A percentile compares a stretch with the other conserved stretches of the same genome.
Conservation (phyloP, 2,797 vertebrate species). For the Petrocephalus sullivani region DNA sequence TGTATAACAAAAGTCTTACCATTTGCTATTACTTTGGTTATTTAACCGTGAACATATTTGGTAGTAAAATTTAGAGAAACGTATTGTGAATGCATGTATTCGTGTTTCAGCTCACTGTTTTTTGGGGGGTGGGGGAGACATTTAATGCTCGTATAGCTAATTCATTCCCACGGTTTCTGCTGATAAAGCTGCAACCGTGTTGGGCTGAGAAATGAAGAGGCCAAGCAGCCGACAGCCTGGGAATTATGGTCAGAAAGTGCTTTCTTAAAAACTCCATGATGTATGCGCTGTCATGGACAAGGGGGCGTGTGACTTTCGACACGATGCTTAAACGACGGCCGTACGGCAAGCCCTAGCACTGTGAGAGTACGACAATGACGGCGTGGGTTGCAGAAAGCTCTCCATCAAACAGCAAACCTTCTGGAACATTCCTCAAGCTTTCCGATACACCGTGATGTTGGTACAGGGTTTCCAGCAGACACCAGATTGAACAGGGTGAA, state of each 20-base stretch:
- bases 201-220: neutral
- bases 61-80: neutral
- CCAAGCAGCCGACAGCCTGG: neutral
- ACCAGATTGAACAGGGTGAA: neutral
- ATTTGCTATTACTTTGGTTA: neutral
- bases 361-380: neutral
- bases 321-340: neutral
- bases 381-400: neutral
- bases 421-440: neutral
- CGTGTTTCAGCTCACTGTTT: slow-evolving; percentile 4
- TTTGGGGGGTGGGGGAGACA: neutral
- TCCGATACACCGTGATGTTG: neutral
- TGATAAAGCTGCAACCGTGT: neutral
- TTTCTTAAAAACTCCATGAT: neutral
- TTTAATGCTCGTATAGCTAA: neutral
- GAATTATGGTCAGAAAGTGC: neutral
- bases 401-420: neutral
- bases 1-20: neutral
- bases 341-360: neutral
- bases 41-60: neutral
- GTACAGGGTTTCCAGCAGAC: neutral
- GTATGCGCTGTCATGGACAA: neutral
- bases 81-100: neutral
- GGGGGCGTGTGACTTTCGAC: neutral
- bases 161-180: neutral